Conservation (phyloP, 2,113 vertebrate species). For the Spea bombifrons region DNA sequence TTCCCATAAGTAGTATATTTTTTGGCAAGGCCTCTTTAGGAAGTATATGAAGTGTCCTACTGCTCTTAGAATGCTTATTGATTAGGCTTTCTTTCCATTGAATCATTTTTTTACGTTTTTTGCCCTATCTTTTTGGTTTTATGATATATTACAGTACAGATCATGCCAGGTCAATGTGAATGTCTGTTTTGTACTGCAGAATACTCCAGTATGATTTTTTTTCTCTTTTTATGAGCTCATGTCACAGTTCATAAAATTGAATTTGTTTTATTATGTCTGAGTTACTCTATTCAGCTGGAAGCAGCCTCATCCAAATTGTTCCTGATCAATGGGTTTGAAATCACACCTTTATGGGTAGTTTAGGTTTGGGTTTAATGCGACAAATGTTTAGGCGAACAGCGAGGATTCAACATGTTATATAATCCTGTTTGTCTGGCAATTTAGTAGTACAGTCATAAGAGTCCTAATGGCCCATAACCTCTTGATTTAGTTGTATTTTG, state of each 20-base stretch:
- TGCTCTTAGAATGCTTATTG: conserved; percentile 38
- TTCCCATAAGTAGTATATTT: conserved; percentile 36
- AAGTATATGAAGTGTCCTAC: conserved; percentile 27
- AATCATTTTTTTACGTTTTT: conserved; percentile 16
- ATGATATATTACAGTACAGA: no score
- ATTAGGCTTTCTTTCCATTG: conserved; percentile 42
- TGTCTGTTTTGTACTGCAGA: neutral
- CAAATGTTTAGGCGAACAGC: no score
- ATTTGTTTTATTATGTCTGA: conserved; percentile 21
- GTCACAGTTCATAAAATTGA: conserved; percentile 38
- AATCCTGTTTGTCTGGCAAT: no score
- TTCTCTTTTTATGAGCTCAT: conserved; percentile 35
- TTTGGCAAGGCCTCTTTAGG: conserved; percentile 18
- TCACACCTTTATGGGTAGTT: neutral
- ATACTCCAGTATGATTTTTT: conserved; percentile 1
- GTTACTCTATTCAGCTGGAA: conserved; percentile 5
- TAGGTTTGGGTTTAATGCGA: no score
- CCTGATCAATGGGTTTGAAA: conserved; percentile 6
- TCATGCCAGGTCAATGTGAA: neutral
- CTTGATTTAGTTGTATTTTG: no score
- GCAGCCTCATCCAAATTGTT: conserved; percentile 11
- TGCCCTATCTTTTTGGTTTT: neutral
- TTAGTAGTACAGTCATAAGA: no score
- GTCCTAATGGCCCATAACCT: no score
- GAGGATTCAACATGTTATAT: no score